phyloP scores from a whole-genome alignment of 2,888 invertebrate species.

The Bibio marci region DNA sequence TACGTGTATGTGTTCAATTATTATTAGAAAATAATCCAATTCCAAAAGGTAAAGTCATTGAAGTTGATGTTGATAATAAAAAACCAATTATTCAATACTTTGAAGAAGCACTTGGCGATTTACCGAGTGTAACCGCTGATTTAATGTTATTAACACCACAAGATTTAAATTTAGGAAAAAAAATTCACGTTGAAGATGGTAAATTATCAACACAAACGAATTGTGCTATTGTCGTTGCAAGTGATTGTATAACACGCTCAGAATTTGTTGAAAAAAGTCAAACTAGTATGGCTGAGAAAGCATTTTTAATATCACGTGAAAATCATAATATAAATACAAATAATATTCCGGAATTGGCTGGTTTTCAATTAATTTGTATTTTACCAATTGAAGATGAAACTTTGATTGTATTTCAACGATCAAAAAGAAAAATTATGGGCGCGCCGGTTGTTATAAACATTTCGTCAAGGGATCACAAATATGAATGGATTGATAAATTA shows the following conservation, averaged over 20 bases:
- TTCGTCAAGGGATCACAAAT: conserved; percentile 16
- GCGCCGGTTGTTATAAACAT: conserved; percentile 17
- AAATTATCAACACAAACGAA: conserved; percentile 30
- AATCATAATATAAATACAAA: conserved; percentile 32
- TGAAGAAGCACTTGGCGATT: conserved; percentile 41
- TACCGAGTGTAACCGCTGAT: conserved; percentile 52
- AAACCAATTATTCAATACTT: conserved; percentile 37
- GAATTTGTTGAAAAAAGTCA: conserved; percentile 30
- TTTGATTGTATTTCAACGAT: conserved; percentile 21
- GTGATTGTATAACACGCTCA: conserved; percentile 14
- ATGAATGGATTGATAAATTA: conserved; percentile 21
- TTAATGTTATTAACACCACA: conserved; percentile 33
- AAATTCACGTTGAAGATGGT: conserved; percentile 42
- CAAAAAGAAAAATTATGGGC: conserved; percentile 11
- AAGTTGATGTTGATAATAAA: conserved; percentile 34
- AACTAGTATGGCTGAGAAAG: conserved; percentile 36
- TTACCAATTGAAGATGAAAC: conserved; percentile 20
- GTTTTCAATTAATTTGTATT: conserved; percentile 18
- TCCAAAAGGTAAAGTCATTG: conserved; percentile 41
- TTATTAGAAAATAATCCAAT: conserved; percentile 51
- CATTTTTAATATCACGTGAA: conserved; percentile 44
- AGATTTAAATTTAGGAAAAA: conserved; percentile 14
- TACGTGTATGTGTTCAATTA: conserved; percentile 47
- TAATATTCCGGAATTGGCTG: conserved; percentile 14
- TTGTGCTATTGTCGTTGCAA: conserved; percentile 20